Evolutionary conservation across 2,888 invertebrate species (phyloP).

Genomic region (Melinaea marsaeus): DNA sequence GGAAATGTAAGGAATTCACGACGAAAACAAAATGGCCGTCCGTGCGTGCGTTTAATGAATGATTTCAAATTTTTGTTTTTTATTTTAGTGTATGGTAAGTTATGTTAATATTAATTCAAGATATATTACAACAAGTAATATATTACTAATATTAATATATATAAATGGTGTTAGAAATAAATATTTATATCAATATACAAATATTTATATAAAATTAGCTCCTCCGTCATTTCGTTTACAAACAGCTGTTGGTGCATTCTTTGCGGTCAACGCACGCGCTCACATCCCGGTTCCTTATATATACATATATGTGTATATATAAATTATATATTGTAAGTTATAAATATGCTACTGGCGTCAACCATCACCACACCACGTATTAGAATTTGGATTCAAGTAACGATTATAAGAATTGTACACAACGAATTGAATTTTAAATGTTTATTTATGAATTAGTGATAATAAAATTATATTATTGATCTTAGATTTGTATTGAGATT

Average conservation of each 20-base stretch:
- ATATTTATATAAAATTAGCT: conserved; percentile 10
- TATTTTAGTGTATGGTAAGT: no score
- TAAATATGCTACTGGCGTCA: conserved; percentile 25
- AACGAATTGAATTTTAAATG: conserved; percentile 21
- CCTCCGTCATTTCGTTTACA: conserved; percentile 31
- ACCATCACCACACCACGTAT: conserved; percentile 8
- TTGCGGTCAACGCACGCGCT: conserved; percentile 64
- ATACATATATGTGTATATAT: conserved; percentile 23
- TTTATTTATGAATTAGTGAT: background rate
- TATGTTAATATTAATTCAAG: no score
- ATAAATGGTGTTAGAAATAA: background rate
- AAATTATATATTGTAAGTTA: conserved; percentile 24
- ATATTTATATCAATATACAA: background rate
- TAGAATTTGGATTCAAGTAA: conserved; percentile 24
- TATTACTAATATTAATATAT: no score
- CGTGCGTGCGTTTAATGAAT: conserved; percentile 4
- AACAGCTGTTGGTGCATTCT: conserved; percentile 56
- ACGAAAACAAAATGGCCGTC: conserved; percentile 33
- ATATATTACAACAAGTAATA: no score
- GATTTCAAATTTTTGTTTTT: no score
- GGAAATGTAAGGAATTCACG: conserved; percentile 29
- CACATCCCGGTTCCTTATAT: conserved; percentile 35
- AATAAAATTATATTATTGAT: background rate
- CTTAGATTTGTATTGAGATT: no score
- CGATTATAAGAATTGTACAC: conserved; percentile 16